Percentiles rank a stretch among this genome's conserved stretches.
Conservation (phyloP, 2,113 vertebrate genomes). For the Phycodurus eques region DNA sequence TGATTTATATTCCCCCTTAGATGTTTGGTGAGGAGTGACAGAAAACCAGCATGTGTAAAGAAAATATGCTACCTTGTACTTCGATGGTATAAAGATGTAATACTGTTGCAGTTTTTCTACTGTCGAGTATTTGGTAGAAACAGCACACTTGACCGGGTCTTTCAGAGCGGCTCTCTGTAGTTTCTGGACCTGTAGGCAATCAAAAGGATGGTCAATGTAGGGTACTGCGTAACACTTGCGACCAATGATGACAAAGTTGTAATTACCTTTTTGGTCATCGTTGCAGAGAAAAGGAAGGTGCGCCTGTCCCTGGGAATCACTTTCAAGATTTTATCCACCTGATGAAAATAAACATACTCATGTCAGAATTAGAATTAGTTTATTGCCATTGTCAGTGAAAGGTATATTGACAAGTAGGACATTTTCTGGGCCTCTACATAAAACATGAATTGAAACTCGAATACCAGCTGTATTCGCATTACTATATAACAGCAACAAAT, state of each 20-base stretch:
- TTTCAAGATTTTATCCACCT: conserved; percentile 98
- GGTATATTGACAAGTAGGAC: not conserved
- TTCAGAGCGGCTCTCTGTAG: conserved; percentile 92
- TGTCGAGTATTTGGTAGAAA: conserved; percentile 94
- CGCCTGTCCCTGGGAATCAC: conserved; percentile 93
- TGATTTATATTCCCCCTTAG: not conserved
- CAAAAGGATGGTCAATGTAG: not conserved
- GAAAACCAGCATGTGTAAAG: not conserved
- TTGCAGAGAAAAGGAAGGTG: conserved; percentile 95
- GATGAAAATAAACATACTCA: not conserved
- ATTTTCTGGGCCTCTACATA: not conserved
- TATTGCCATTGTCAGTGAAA: too few species aligned
- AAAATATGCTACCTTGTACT: conserved; percentile 84
- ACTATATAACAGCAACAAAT: not conserved
- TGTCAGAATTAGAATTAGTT: too few species aligned
- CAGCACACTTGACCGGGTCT: conserved; percentile 92
- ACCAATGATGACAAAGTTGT: not conserved
- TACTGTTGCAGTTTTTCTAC: conserved; percentile 98
- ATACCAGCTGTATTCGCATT: not conserved
- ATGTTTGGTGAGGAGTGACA: not conserved
- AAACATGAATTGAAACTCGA: not conserved
- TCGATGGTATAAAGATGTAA: conserved; percentile 94
- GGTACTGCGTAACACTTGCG: too few species aligned
- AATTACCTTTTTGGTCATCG: conserved; percentile 97
- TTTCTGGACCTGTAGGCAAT: conserved; percentile 87